Evolutionary conservation across 2,113 vertebrate genomes (phyloP).

Genomic region (Scytalopus superciliaris): DNA sequence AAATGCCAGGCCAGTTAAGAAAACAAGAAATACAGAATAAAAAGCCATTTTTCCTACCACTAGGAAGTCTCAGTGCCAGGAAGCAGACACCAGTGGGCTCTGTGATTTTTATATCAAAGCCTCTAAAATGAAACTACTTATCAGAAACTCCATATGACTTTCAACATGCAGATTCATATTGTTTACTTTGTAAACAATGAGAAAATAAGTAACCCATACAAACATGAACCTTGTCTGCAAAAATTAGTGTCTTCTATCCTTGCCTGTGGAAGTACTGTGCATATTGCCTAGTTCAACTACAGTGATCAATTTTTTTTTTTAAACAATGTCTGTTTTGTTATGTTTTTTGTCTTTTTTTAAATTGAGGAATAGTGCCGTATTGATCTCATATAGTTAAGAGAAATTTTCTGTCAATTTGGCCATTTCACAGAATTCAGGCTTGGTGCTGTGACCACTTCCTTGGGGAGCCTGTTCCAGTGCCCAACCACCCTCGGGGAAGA

Average conservation of each 20-base stretch:
- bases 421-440: neutral
- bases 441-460: neutral
- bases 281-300: neutral
- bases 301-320: neutral
- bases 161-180: constrained; percentile 71
- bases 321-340: neutral
- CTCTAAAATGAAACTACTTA: constrained; percentile 31
- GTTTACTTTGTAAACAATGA: constrained; percentile 77
- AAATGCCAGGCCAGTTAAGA: constrained; percentile 65
- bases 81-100: neutral
- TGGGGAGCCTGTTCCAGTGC: neutral
- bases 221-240: constrained; percentile 77
- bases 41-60: constrained; percentile 66
- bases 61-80: neutral
- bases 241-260: constrained; percentile 37
- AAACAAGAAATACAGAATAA: constrained; percentile 26
- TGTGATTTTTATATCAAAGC: constrained; percentile 72
- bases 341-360: neutral
- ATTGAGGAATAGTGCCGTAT: neutral
- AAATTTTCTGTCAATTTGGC: neutral
- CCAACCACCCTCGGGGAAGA: neutral
- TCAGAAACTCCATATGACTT: constrained; percentile 47
- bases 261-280: constrained; percentile 20
- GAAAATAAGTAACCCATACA: constrained; percentile 81
- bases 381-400: neutral